These are phyloP conservation scores for Tuta absoluta DNA, from an alignment of 2,888 invertebrate species.

Conservation along the genomic window DNA sequence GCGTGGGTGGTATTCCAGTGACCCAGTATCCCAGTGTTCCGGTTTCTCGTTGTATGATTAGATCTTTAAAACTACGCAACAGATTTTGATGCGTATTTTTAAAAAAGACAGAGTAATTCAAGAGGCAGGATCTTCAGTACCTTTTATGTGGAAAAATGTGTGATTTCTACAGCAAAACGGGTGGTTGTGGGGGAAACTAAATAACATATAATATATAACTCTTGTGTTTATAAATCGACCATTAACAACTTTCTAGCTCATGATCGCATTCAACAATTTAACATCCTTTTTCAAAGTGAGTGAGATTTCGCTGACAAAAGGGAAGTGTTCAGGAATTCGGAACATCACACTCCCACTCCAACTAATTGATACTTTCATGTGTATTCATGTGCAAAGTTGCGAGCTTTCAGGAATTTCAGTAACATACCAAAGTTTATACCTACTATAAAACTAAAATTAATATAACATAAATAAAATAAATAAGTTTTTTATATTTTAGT, in stretches of 20 bases:
- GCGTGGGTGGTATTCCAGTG: no score
- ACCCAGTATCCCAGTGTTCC: no score
- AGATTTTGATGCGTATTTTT: no score
- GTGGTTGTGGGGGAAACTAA: no score
- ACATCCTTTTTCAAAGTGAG: constrained; percentile 12
- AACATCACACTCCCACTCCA: constrained; percentile 4
- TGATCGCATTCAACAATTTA: constrained; percentile 3
- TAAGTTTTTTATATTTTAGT: no score
- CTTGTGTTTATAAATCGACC: background rate
- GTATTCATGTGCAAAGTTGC: background rate
- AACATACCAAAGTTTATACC: background rate
- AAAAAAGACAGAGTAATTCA: no score
- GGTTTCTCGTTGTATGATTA: no score
- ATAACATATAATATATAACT: no score
- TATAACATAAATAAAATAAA: background rate
- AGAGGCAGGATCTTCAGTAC: no score
- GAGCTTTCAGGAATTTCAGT: background rate
- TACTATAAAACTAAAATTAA: background rate
- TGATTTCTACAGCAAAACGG: no score
- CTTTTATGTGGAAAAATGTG: no score
- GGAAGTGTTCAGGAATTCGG: background rate
- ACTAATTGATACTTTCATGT: constrained; percentile 11
- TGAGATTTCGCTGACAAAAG: constrained; percentile 14
- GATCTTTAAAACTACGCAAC: no score
- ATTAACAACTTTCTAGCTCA: background rate